phyloP scores from a whole-genome alignment of 2,888 invertebrate species.

The Cryptocheilus praepositus region DNA sequence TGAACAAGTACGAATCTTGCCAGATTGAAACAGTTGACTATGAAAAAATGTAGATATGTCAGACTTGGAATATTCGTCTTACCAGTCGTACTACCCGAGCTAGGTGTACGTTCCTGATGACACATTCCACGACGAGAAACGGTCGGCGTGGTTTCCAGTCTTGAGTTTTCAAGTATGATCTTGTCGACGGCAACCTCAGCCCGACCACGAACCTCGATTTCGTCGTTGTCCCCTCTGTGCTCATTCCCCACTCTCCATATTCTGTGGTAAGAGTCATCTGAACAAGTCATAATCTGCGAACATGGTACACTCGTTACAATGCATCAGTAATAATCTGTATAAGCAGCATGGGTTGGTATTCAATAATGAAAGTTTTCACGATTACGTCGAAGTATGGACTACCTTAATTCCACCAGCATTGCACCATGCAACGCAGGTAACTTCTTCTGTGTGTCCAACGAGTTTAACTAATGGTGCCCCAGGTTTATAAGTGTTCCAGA shows the following conservation, averaged over 20 bases:
- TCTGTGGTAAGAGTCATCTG: conserved; percentile 88
- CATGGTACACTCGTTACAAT: conserved; percentile 8
- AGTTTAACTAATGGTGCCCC: conserved; percentile 82
- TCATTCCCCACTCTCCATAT: conserved; percentile 84
- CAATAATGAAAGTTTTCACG: neutral
- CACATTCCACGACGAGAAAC: conserved; percentile 48
- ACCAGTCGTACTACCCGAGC: conserved; percentile 56
- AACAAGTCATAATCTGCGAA: conserved; percentile 80
- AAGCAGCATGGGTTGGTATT: conserved; percentile 1
- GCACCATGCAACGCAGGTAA: conserved; percentile 91
- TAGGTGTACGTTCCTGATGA: conserved; percentile 58
- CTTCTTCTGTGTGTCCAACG: conserved; percentile 88
- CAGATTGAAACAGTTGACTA: no score
- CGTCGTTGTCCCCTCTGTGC: conserved; percentile 68
- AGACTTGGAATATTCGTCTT: no score
- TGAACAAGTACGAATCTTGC: no score
- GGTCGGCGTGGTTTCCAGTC: conserved; percentile 66
- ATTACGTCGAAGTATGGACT: conserved; percentile 25
- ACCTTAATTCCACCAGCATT: conserved; percentile 77
- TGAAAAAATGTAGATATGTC: no score
- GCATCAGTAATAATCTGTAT: neutral
- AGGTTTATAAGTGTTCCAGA: conserved; percentile 85
- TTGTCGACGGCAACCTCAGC: conserved; percentile 73
- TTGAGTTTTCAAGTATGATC: conserved; percentile 44
- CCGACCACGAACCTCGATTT: conserved; percentile 74